Conservation (phyloP, 2,888 invertebrate genomes). For the Octonoba sinensis region DNA sequence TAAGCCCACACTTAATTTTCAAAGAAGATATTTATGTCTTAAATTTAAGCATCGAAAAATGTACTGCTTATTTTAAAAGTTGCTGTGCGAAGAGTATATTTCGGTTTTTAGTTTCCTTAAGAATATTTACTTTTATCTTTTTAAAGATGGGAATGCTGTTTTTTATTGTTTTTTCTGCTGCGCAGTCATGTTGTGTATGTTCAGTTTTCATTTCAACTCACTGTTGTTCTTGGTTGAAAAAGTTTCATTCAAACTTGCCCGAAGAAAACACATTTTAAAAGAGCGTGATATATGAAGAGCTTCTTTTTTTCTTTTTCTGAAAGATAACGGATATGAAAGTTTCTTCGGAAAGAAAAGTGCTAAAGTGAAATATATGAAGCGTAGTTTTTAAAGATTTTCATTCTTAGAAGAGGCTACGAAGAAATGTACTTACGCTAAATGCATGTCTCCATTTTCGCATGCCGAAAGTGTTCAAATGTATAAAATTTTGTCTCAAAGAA, state of each 20-base stretch:
- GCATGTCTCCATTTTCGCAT: too few relatives aligned
- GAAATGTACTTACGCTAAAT: too few relatives aligned
- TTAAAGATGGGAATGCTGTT: not conserved
- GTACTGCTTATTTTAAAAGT: too few relatives aligned
- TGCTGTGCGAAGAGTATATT: too few relatives aligned
- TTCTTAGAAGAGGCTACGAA: too few relatives aligned
- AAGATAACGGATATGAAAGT: conserved; percentile 28
- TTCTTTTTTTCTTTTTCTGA: not conserved
- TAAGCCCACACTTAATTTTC: too few relatives aligned
- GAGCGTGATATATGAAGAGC: conserved; percentile 25
- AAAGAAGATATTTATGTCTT: too few relatives aligned
- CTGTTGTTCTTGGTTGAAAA: conserved; percentile 2
- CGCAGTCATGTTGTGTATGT: conserved; percentile 19
- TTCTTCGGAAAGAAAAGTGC: not conserved
- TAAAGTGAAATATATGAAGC: not conserved
- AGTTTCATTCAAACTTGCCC: conserved; percentile 23
- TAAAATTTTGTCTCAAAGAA: too few relatives aligned
- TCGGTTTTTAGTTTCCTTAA: too few relatives aligned
- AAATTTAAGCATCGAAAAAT: too few relatives aligned
- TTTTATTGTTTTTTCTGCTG: conserved; percentile 17
- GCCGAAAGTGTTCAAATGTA: too few relatives aligned
- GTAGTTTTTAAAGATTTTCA: too few relatives aligned
- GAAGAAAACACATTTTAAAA: conserved; percentile 47
- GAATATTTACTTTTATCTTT: conserved; percentile 13
- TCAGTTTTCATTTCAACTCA: not conserved